Evolutionary conservation across 2,888 invertebrate genomes (phyloP).

Genomic region (Lypha dubia): DNA sequence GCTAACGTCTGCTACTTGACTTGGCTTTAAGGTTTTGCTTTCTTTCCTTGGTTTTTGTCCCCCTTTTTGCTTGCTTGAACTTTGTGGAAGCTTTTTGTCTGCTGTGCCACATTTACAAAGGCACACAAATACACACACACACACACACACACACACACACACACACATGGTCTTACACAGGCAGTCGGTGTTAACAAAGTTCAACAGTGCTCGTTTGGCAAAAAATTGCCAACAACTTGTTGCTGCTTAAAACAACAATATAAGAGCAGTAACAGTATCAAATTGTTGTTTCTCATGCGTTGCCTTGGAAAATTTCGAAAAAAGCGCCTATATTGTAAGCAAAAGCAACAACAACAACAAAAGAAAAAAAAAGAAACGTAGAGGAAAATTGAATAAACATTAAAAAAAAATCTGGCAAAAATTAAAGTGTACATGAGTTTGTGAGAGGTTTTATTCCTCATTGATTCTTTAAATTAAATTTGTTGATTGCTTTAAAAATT

Average conservation of each 20-base stretch:
- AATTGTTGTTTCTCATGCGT: constrained; percentile 44
- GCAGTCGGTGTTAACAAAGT: constrained; percentile 72
- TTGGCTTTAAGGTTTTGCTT: constrained; percentile 55
- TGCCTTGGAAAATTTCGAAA: constrained; percentile 32
- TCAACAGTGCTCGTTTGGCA: constrained; percentile 73
- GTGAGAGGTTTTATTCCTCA: not conserved
- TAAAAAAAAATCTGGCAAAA: constrained; percentile 42
- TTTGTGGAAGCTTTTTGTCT: constrained; percentile 48
- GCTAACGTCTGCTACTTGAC: constrained; percentile 66
- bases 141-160: too few relatives aligned
- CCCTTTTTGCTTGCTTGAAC: constrained; percentile 35
- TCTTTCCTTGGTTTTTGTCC: constrained; percentile 23
- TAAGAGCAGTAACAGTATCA: constrained; percentile 21
- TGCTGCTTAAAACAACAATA: constrained; percentile 69
- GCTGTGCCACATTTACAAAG: too few relatives aligned
- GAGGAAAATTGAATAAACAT: constrained; percentile 43
- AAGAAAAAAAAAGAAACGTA: constrained; percentile 9
- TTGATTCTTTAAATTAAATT: not conserved
- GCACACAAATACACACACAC: too few relatives aligned
- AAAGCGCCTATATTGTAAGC: constrained; percentile 57
- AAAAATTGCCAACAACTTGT: constrained; percentile 80
- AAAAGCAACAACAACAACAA: too few relatives aligned
- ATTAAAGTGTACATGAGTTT: constrained; percentile 9
- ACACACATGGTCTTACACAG: constrained; percentile 3
- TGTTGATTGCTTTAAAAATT: not conserved